phyloP scores from a whole-genome alignment of 2,888 invertebrate species.

The Drosophila lacicola region DNA sequence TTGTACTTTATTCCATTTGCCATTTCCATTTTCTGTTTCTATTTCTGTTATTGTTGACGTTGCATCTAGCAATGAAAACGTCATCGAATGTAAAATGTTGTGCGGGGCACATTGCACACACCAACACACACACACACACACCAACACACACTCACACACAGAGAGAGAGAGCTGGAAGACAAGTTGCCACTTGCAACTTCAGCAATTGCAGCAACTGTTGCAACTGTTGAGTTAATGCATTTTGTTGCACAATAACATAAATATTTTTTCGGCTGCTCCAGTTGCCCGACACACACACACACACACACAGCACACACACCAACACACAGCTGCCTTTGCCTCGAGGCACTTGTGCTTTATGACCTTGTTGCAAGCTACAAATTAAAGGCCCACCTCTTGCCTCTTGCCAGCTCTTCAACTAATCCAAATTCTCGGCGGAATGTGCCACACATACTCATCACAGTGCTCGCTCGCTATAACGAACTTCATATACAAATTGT shows the following conservation, averaged over 20 bases:
- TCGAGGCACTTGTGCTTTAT: conserved; percentile 14
- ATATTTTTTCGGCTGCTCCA: conserved; percentile 17
- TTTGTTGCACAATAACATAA: conserved; percentile 58
- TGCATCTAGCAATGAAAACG: conserved; percentile 78
- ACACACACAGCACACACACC: not conserved
- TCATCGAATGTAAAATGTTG: conserved; percentile 76
- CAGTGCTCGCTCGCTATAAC: no score
- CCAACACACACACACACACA: conserved; percentile 7
- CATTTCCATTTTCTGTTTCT: conserved; percentile 42
- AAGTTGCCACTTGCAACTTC: conserved; percentile 24
- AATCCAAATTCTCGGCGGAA: not conserved
- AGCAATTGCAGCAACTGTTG: conserved; percentile 37
- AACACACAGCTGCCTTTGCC: not conserved
- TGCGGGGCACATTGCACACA: conserved; percentile 60
- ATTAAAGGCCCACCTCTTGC: conserved; percentile 9
- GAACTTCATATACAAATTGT: no score
- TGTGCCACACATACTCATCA: no score
- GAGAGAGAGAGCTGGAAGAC: conserved; percentile 1
- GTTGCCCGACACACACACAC: conserved; percentile 5
- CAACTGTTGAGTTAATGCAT: conserved; percentile 67
- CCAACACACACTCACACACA: conserved; percentile 7
- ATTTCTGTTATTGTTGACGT: conserved; percentile 74
- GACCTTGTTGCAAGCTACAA: conserved; percentile 29
- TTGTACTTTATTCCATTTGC: conserved; percentile 36
- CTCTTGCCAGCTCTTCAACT: not conserved